A percentile compares a stretch with the other conserved stretches of the same genome.
These are phyloP conservation scores for Esox masquinongy DNA, from an alignment of 2,797 vertebrate species.

Conservation along the genomic window DNA sequence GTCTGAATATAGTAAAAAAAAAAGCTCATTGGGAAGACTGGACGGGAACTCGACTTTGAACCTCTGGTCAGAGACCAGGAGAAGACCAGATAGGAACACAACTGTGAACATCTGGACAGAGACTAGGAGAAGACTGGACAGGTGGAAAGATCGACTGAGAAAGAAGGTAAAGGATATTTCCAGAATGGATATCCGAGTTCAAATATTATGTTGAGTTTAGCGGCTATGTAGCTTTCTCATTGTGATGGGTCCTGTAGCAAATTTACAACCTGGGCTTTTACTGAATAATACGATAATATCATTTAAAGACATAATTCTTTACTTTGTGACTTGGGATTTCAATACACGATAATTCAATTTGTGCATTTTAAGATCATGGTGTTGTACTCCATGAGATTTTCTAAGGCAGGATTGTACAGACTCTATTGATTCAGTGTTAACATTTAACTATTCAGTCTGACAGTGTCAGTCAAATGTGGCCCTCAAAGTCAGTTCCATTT, in stretches of 20 bases:
- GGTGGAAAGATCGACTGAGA: not conserved
- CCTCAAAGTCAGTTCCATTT: too few species aligned
- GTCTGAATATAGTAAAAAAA: not conserved
- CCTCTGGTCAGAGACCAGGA: not conserved
- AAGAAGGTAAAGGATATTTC: not conserved
- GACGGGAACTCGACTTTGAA: too few species aligned
- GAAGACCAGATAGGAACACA: not conserved
- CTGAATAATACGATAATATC: not conserved
- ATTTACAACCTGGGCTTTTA: not conserved
- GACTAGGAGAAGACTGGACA: not conserved
- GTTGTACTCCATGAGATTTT: not conserved
- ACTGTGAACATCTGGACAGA: not conserved
- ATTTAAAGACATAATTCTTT: not conserved
- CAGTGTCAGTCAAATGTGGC: too few species aligned
- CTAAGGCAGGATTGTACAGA: not conserved
- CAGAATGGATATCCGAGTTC: not conserved
- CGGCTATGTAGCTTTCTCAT: too few species aligned
- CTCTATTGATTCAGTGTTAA: constrained; percentile 37
- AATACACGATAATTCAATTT: not conserved
- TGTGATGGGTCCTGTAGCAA: not conserved
- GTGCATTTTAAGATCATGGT: not conserved
- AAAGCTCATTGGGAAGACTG: not conserved
- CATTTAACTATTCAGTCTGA: constrained; percentile 28
- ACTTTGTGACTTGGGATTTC: not conserved
- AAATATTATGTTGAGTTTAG: not conserved